Conservation (phyloP, 1,140 invertebrate species). For the Drosophila lowei region DNA sequence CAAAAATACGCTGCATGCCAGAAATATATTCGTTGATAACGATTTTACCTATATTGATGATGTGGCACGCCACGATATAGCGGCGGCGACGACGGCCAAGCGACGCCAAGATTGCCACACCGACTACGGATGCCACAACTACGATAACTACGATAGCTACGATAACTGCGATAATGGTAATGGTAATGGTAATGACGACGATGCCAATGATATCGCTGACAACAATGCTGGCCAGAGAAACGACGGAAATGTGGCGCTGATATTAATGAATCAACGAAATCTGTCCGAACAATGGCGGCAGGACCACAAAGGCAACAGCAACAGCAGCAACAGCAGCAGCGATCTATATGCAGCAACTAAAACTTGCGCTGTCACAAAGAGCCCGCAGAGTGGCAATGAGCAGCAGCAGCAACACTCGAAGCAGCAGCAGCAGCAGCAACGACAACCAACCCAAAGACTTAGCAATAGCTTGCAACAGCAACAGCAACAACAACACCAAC, state of each 20-base stretch:
- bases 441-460: slow-evolving; percentile 82
- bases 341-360: slow-evolving; percentile 58
- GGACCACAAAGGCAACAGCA: slow-evolving; percentile 74
- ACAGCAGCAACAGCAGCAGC: slow-evolving; percentile 37
- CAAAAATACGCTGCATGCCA: slow-evolving; percentile 67
- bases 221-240: slow-evolving; percentile 27
- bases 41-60: slow-evolving; percentile 81
- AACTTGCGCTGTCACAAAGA: slow-evolving; percentile 77
- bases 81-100: slow-evolving; percentile 28
- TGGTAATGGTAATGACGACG: slow-evolving; percentile 47
- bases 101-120: slow-evolving; percentile 62
- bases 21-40: slow-evolving; percentile 80
- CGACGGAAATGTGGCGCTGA: slow-evolving; percentile 78
- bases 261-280: slow-evolving; percentile 81
- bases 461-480: slow-evolving; percentile 76
- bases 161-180: slow-evolving; percentile 38
- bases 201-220: slow-evolving; percentile 58
- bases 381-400: slow-evolving; percentile 74
- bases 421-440: slow-evolving; percentile 36
- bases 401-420: slow-evolving; percentile 42
- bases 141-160: slow-evolving; percentile 29
- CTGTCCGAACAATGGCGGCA: slow-evolving; percentile 77
- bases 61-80: slow-evolving; percentile 48
- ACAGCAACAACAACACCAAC: slow-evolving; percentile 41
- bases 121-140: slow-evolving; percentile 64